phyloP scores from a whole-genome alignment of 2,113 vertebrate species.

The Perognathus longimembris region DNA sequence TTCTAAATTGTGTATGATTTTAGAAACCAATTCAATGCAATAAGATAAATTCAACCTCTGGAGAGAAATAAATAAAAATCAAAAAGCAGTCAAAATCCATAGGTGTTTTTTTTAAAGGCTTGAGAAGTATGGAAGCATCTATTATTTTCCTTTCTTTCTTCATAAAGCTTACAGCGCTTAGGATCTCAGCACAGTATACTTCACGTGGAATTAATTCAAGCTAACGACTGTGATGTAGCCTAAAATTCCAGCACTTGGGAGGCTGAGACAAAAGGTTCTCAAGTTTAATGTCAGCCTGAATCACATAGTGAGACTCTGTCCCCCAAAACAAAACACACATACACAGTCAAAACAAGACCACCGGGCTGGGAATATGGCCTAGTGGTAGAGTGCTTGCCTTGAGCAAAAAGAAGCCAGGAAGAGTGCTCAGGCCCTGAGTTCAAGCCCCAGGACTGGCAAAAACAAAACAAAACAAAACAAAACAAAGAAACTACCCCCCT shows the following conservation, averaged over 20 bases:
- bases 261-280: not conserved
- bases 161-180: not conserved
- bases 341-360: not conserved
- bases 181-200: not conserved
- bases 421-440: no score
- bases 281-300: not conserved
- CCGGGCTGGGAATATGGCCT: no score
- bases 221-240: not conserved
- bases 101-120: not conserved
- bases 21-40: not conserved
- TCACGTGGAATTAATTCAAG: not conserved
- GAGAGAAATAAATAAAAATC: conserved; percentile 34
- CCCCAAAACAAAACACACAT: not conserved
- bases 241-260: not conserved
- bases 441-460: no score
- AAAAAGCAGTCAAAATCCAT: not conserved
- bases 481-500: no score
- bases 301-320: not conserved
- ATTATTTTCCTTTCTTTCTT: not conserved
- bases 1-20: not conserved
- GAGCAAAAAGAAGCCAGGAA: no score
- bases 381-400: no score
- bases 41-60: not conserved
- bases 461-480: not conserved
- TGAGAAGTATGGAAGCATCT: not conserved